Evolutionary conservation across 2,113 vertebrate genomes (phyloP).

Genomic region (Corythaixoides concolor): DNA sequence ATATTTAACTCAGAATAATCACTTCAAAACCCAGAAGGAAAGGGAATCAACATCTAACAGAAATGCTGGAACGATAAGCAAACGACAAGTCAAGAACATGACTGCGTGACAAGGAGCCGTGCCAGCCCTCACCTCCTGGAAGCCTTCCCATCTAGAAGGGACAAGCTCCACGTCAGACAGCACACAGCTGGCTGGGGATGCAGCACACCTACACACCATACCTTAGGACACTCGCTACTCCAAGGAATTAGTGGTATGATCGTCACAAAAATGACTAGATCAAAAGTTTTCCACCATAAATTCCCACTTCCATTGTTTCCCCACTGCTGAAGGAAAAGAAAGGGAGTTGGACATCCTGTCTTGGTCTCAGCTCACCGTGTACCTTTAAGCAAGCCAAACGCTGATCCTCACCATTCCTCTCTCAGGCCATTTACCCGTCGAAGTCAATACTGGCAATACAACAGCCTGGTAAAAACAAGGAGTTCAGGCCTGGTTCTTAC

Average conservation of each 20-base stretch:
- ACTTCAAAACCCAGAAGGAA: conserved; percentile 15
- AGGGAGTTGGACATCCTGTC: background rate
- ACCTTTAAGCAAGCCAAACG: background rate
- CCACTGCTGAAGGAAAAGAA: background rate
- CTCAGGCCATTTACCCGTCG: background rate
- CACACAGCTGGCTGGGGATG: background rate
- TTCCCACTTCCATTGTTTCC: background rate
- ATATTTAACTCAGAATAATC: conserved; percentile 40
- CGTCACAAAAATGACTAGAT: background rate
- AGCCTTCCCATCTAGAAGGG: background rate
- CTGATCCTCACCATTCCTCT: background rate
- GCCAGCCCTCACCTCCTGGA: background rate
- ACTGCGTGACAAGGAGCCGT: background rate
- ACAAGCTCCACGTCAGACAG: background rate
- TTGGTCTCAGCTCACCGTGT: background rate
- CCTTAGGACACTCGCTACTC: background rate
- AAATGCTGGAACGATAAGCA: background rate
- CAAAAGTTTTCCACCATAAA: background rate
- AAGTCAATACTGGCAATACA: background rate
- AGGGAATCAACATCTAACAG: background rate
- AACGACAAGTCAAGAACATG: background rate
- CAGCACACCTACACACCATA: background rate
- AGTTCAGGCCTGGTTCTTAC: background rate
- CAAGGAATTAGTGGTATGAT: background rate
- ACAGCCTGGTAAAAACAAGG: background rate